Evolutionary conservation across 2,113 vertebrate species (phyloP).

Genomic region (Bubo blakistoni): DNA sequence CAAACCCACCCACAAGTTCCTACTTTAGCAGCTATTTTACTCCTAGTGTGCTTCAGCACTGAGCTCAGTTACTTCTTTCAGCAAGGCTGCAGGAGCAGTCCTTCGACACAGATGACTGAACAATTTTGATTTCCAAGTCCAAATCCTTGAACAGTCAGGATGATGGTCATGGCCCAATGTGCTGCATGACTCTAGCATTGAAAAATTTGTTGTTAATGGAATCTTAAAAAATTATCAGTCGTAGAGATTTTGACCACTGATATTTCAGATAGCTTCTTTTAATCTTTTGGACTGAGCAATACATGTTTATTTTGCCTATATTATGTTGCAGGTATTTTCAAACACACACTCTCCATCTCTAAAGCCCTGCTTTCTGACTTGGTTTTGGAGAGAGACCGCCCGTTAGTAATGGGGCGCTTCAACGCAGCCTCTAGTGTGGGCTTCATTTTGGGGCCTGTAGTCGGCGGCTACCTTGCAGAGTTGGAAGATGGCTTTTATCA

Average conservation of each 20-base stretch:
- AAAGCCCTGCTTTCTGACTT: conserved; percentile 93
- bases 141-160: neutral
- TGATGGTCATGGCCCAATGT: neutral
- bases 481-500: conserved; percentile 87
- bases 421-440: conserved; percentile 90
- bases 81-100: neutral
- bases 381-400: conserved; percentile 86
- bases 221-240: neutral
- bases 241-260: neutral
- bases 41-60: neutral
- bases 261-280: neutral
- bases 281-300: neutral
- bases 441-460: conserved; percentile 92
- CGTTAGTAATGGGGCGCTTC: conserved; percentile 89
- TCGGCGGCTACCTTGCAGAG: conserved; percentile 91
- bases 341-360: conserved; percentile 93
- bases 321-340: conserved; percentile 87
- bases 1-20: neutral
- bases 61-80: neutral
- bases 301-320: neutral
- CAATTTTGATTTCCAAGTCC: neutral
- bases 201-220: neutral
- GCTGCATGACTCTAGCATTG: neutral
- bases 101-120: neutral
- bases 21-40: neutral